phyloP scores from a whole-genome alignment of 2,888 invertebrate genomes.

The Penaeus monodon region DNA sequence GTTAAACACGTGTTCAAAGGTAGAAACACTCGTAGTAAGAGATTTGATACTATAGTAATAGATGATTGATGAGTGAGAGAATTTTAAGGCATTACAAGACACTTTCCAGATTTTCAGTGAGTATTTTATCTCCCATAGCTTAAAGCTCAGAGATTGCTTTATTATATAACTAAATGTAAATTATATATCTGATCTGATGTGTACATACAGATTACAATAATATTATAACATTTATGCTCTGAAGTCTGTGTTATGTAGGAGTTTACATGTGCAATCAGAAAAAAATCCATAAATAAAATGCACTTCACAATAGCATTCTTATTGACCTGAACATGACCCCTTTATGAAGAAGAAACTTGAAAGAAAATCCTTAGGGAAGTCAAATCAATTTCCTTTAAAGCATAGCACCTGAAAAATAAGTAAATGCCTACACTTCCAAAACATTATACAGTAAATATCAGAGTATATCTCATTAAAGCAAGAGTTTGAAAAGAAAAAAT shows the following conservation, averaged over 20 bases:
- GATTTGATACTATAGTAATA: slow-evolving; percentile 60
- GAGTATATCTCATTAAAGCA: too few species aligned
- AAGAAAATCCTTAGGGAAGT: neutral
- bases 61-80: slow-evolving; percentile 57
- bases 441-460: too few species aligned
- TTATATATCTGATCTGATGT: slow-evolving; percentile 57
- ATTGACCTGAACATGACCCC: neutral
- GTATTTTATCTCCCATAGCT: slow-evolving; percentile 51
- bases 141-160: slow-evolving; percentile 57
- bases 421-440: too few species aligned
- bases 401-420: too few species aligned
- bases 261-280: slow-evolving; percentile 50
- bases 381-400: neutral
- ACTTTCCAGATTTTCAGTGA: slow-evolving; percentile 53
- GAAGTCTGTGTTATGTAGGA: slow-evolving; percentile 47
- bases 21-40: slow-evolving; percentile 57
- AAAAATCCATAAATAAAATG: slow-evolving; percentile 48
- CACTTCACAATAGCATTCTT: slow-evolving; percentile 39
- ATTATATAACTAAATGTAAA: slow-evolving; percentile 37
- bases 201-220: slow-evolving; percentile 52
- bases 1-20: slow-evolving; percentile 58
- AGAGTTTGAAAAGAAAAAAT: too few species aligned
- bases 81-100: slow-evolving; percentile 57
- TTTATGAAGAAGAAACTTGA: neutral
- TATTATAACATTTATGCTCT: slow-evolving; percentile 43